Base-by-base conservation (phyloP, 2,797 vertebrate species). In the Notolepis coatsorum region DNA sequence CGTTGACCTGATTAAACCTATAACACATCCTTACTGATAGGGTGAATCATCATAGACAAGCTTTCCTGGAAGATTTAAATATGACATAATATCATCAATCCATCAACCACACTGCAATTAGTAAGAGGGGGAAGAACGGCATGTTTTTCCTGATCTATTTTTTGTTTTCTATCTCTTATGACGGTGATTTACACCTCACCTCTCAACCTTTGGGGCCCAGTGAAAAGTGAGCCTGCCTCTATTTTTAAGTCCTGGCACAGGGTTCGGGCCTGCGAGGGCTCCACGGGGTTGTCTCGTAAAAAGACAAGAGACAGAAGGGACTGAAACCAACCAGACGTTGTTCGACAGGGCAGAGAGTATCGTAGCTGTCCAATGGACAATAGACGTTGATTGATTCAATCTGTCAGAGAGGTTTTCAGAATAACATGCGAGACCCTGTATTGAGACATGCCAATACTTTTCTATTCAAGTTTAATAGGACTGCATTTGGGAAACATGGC, bases 201-300 rank as follows among this genome's bases (percentile, higher is more conserved):
- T 41, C 6, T 45, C 23, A 59, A 30, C 30, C 28, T 55, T 27
- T 20, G 37, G 13, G 46, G 28, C 15, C 6, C 8, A 23, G 31
- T 27, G 61, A 54, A 64, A 55, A 38, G 15, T 28, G 61, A 64
- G 46, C 51, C 43, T 21, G n/a, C 4, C 39, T 27, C 35, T 57
- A 57, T 65, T 57, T 57, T 65, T 65, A 49, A 48, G 31, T 10
- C 13, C 37, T 42, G 52, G 24, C 24, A 57, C 45, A 49, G 6
- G 46, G 41, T 18, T 55, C 31, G 15, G 15, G 12, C 35, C 49
- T 52, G 5, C 23, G 13, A 31, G 15, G 39, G 12, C 25, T 42
- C 23, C 25, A 21, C 48, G 15, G 28, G 35, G 47, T 15, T 8
- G 7, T 35, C 13, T 35, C 13, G 5, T 35, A 35, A 57, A 43